These are phyloP conservation scores for Acanthisitta chloris DNA, from an alignment of 2,113 vertebrate genomes.

Conservation along the genomic window DNA sequence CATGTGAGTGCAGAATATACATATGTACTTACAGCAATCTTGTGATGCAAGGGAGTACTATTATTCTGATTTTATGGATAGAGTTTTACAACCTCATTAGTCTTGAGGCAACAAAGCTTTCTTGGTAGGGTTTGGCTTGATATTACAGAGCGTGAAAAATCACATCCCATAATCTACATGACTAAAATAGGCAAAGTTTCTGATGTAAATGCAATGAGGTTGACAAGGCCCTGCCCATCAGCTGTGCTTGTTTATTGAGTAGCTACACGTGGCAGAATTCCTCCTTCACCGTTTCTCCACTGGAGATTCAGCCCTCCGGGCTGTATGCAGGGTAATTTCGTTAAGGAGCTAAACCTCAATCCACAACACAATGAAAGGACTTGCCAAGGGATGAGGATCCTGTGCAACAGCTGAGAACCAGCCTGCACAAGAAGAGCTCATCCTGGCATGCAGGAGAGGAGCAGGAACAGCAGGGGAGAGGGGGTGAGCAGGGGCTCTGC, in stretches of 20 bases:
- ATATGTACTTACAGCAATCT: slow-evolving; percentile 11
- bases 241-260: background rate
- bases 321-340: rapidly evolving
- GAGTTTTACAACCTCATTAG: slow-evolving; percentile 68
- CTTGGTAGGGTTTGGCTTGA: slow-evolving; percentile 44
- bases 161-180: slow-evolving; percentile 28
- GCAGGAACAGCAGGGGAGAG: background rate
- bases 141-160: slow-evolving; percentile 58
- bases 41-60: background rate
- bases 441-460: background rate
- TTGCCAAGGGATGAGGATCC: background rate
- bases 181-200: slow-evolving; percentile 6
- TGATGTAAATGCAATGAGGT: slow-evolving; percentile 18
- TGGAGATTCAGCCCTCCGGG: background rate
- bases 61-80: slow-evolving; percentile 66
- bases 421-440: rapidly evolving
- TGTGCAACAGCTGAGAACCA: background rate
- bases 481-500: background rate
- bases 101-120: slow-evolving; percentile 61
- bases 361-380: background rate
- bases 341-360: background rate
- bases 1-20: background rate
- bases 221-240: background rate
- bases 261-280: background rate
- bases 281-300: background rate